Evolutionary conservation across 2,797 vertebrate species (phyloP).

Genomic region (Champsocephalus esox): DNA sequence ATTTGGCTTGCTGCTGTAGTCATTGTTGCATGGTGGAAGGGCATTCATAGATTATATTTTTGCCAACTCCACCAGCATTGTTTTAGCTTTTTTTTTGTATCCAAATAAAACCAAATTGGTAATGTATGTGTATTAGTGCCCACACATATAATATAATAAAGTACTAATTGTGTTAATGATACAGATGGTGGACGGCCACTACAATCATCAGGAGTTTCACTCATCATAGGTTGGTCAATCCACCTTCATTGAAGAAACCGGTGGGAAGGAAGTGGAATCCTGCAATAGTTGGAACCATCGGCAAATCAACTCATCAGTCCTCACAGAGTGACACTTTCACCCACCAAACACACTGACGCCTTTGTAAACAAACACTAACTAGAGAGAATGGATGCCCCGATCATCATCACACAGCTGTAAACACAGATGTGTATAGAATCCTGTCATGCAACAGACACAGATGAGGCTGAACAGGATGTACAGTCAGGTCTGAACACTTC

Average conservation of each 20-base stretch:
- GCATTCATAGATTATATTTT: no score
- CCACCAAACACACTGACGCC: constrained; percentile 25
- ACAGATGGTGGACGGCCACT: no score
- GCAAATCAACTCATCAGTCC: constrained; percentile 33
- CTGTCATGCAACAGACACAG: constrained; percentile 46
- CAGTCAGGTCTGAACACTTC: constrained; percentile 21
- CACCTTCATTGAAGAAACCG: not conserved
- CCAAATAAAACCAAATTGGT: no score
- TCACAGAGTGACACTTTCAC: constrained; percentile 47
- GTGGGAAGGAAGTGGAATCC: constrained; percentile 8
- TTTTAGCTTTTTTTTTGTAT: no score
- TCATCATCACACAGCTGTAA: constrained; percentile 73
- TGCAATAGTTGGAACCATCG: constrained; percentile 28
- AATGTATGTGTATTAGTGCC: no score
- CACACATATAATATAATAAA: no score
- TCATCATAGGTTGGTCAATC: not conserved
- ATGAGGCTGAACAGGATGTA: constrained; percentile 49
- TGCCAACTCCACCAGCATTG: no score
- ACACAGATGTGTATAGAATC: constrained; percentile 72
- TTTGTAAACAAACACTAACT: constrained; percentile 68
- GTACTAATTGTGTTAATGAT: no score
- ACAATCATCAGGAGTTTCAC: no score
- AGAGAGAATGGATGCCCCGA: constrained; percentile 59
- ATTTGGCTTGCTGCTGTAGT: no score
- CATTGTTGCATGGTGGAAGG: no score